Evolutionary conservation across 2,113 vertebrate genomes (phyloP).

Genomic region (Sebastes schlegelii): DNA sequence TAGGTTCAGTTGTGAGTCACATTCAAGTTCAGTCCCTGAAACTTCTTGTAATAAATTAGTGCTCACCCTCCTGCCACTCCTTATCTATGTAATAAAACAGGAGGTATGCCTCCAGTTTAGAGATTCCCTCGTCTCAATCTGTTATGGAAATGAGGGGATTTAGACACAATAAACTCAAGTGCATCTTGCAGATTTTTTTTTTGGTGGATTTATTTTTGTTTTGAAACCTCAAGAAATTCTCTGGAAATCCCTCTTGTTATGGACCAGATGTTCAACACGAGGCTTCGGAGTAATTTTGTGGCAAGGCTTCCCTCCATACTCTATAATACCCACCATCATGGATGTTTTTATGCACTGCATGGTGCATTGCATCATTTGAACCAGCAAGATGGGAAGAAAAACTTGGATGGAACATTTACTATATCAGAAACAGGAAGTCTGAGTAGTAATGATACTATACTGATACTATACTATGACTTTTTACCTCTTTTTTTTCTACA

Average conservation of each 20-base stretch:
- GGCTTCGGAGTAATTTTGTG: constrained; percentile 38
- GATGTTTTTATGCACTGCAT: constrained; percentile 9
- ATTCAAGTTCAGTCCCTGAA: constrained; percentile 24
- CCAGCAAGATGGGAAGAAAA: neutral
- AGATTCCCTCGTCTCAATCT: constrained; percentile 66
- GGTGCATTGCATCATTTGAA: constrained; percentile 14
- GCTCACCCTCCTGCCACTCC: constrained; percentile 3
- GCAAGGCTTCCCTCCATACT: constrained; percentile 12
- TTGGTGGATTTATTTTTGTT: constrained; percentile 64
- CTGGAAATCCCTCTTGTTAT: constrained; percentile 44
- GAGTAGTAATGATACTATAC: neutral
- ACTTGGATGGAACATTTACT: neutral
- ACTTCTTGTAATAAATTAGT: constrained; percentile 24
- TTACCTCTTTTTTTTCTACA: too few relatives aligned
- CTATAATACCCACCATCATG: constrained; percentile 14
- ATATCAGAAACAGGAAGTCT: neutral
- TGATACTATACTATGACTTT: too few relatives aligned
- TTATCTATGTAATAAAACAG: constrained; percentile 44
- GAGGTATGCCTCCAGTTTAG: constrained; percentile 47
- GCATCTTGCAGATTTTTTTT: constrained; percentile 65
- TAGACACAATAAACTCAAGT: constrained; percentile 70
- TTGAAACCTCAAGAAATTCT: constrained; percentile 63
- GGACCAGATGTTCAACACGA: constrained; percentile 69
- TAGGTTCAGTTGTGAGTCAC: neutral
- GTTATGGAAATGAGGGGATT: constrained; percentile 78